Evolutionary conservation across 1,140 invertebrate species (phyloP).

Genomic region (Elysia chlorotica): DNA sequence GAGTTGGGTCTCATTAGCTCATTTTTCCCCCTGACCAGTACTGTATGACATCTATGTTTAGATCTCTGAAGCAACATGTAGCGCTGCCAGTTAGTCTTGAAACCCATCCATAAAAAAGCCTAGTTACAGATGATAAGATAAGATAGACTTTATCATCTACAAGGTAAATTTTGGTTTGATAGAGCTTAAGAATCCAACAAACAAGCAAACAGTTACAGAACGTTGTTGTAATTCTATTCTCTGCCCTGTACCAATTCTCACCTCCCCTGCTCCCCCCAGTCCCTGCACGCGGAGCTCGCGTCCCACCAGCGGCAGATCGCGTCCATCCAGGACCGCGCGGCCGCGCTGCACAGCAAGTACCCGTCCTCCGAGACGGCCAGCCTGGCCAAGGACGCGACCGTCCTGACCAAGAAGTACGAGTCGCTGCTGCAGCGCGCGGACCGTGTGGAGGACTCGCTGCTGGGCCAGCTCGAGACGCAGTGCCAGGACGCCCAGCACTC

Average conservation of each 20-base stretch:
- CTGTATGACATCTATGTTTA: too few species aligned
- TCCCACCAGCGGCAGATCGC: conserved; percentile 69
- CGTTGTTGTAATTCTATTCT: background rate
- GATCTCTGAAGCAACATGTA: too few species aligned
- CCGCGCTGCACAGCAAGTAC: conserved; percentile 70
- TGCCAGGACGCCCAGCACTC: conserved; percentile 83
- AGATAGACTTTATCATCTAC: too few species aligned
- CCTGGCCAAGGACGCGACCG: conserved; percentile 53
- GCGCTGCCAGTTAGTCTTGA: too few species aligned
- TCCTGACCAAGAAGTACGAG: conserved; percentile 71
- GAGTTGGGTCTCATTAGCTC: too few species aligned
- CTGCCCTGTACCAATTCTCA: background rate
- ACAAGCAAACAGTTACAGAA: too few species aligned
- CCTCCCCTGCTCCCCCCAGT: conserved; percentile 34
- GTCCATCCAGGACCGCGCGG: conserved; percentile 72
- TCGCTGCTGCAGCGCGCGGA: conserved; percentile 66
- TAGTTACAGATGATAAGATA: too few species aligned
- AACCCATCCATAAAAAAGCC: too few species aligned
- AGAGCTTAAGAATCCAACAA: too few species aligned
- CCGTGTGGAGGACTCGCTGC: conserved; percentile 75
- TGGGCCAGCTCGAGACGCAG: conserved; percentile 84
- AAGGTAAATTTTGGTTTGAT: too few species aligned
- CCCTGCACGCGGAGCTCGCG: conserved; percentile 68
- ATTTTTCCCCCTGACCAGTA: too few species aligned
- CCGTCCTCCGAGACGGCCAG: conserved; percentile 52